Percentiles rank a stretch among this genome's conserved stretches.
phyloP scores from a whole-genome alignment of 2,888 invertebrate genomes.

The Lacanobia oleracea region DNA sequence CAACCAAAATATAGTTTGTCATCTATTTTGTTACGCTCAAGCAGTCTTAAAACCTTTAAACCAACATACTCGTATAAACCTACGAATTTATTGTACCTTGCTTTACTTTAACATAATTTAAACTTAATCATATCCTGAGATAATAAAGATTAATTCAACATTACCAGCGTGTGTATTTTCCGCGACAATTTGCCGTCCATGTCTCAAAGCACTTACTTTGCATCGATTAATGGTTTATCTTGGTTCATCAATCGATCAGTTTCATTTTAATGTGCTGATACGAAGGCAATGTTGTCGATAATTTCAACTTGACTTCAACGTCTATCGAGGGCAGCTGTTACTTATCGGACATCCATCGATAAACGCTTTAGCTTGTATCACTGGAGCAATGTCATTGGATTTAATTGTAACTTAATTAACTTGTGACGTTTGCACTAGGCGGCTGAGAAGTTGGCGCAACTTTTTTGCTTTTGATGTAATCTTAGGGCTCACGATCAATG shows the following conservation, averaged over 20 bases:
- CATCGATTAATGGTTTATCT: conserved; percentile 63
- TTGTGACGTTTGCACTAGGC: conserved; percentile 43
- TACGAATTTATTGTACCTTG: conserved; percentile 3
- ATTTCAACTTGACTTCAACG: conserved; percentile 60
- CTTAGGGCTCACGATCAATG: conserved; percentile 5
- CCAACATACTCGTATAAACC: conserved; percentile 3
- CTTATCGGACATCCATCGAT: conserved; percentile 64
- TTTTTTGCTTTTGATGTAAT: conserved; percentile 24
- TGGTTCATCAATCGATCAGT: conserved; percentile 64
- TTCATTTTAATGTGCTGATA: conserved; percentile 63
- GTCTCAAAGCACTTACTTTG: conserved; percentile 57
- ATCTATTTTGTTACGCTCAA: neutral
- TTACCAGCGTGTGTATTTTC: conserved; percentile 33
- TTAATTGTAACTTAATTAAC: conserved; percentile 57
- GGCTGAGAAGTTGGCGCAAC: conserved; percentile 10
- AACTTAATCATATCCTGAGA: conserved; percentile 30
- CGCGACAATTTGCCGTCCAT: conserved; percentile 49
- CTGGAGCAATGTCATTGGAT: conserved; percentile 58
- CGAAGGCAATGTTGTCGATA: conserved; percentile 59
- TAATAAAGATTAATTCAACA: conserved; percentile 31
- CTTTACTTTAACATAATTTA: conserved; percentile 8
- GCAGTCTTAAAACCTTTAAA: neutral
- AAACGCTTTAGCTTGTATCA: conserved; percentile 58
- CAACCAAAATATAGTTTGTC: neutral
- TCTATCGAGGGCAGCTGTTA: conserved; percentile 58